Evolutionary conservation across 2,888 invertebrate species (phyloP), one percentile per base, ranked within the genome.

Genomic region (Mamestra brassicae): DNA sequence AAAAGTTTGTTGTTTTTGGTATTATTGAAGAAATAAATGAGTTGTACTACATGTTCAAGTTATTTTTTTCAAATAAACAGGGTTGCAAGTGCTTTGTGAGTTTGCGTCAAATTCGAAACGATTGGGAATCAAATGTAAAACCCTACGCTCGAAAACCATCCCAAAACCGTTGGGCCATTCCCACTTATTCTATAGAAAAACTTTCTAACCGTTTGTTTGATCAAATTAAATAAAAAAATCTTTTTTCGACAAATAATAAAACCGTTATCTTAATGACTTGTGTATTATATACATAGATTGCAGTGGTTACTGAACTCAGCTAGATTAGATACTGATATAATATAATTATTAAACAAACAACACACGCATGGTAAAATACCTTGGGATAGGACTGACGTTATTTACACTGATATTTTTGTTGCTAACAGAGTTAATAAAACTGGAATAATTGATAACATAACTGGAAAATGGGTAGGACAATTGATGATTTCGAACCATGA

Each of bases 261-360:
- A 54, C 17, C 15, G 61, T 67, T 84, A 84, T 80, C 84, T 57
- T 74, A 84, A 80, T 84, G 34, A 55, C 34, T 63, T 50, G 50
- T 54, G 64, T 84, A 65, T 78, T 42, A 65, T 54, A 69, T 10
- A 66, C 50, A 81, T 17, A 67, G 69, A 84, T 81, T 67, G 55
- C 45, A 42, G 36, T 80, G 84, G 81, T 84, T 62, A 84, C 54
- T 81, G 81, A 81, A 80, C 84, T 74, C 70, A 0, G 13, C 0
- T 2, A 84, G 81, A 81, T 81, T 80, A 84, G 84, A 70, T 84
- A 80, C 52, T 52, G 69, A 74, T 74, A 83, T 52, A 64, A 73
- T 55, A 62, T 55, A 54, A 57, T 83, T 73, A 65, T 69, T 65
- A 62, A 68, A 73, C 63, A 84, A 74, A 81, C 66, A 84, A 55